Evolutionary conservation across 2,797 vertebrate genomes (phyloP).

Genomic region (Labeo calbasu): DNA sequence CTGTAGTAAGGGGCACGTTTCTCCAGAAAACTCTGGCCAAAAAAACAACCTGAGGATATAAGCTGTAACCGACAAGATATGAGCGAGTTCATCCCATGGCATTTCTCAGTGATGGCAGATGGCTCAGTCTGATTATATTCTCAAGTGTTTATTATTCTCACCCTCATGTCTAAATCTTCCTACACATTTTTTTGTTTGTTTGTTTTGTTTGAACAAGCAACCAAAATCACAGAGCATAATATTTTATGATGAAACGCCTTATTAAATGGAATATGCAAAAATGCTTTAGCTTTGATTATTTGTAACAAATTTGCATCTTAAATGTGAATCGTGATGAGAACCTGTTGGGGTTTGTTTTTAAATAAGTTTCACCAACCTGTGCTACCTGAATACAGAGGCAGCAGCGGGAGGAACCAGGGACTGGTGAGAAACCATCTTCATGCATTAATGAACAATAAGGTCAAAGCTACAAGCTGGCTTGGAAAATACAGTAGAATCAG

Average conservation of each 20-base stretch:
- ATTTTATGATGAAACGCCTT: neutral
- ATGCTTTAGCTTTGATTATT: constrained; percentile 27
- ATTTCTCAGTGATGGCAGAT: constrained; percentile 63
- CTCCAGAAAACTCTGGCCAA: neutral
- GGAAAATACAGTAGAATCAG: constrained; percentile 59
- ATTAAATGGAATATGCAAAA: constrained; percentile 3
- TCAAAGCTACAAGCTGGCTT: constrained; percentile 67
- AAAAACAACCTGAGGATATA: constrained; percentile 25
- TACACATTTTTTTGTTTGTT: constrained; percentile 36
- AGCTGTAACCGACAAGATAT: constrained; percentile 13
- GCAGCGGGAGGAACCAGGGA: constrained; percentile 59
- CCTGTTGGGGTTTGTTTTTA: constrained; percentile 16
- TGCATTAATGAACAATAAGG: constrained; percentile 78
- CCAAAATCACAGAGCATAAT: constrained; percentile 13
- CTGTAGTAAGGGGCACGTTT: neutral
- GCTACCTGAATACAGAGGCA: constrained; percentile 64
- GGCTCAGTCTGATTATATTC: constrained; percentile 65
- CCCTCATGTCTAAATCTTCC: constrained; percentile 55
- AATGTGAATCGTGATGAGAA: constrained; percentile 19
- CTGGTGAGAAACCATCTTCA: constrained; percentile 68
- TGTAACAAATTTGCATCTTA: constrained; percentile 30
- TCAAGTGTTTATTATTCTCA: constrained; percentile 65
- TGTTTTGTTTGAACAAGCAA: constrained; percentile 28
- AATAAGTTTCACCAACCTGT: constrained; percentile 45
- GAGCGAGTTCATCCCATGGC: constrained; percentile 10